Evolutionary conservation across 2,797 vertebrate genomes (phyloP).

Genomic region (Thripadectes ignobilis): DNA sequence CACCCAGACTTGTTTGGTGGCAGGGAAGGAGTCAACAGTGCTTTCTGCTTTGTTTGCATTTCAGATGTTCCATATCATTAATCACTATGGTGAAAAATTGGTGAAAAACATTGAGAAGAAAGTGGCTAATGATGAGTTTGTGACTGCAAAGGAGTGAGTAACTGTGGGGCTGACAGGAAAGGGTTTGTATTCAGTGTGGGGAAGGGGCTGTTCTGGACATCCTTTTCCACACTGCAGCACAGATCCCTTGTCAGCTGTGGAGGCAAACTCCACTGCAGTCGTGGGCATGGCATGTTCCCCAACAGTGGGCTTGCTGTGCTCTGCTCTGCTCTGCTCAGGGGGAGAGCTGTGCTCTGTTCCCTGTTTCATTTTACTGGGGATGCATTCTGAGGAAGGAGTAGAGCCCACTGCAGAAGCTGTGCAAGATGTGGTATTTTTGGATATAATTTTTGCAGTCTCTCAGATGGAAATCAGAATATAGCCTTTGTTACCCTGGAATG

Average conservation of each 20-base stretch:
- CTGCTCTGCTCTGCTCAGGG: not conserved
- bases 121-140: slow-evolving; percentile 55
- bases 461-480: not conserved
- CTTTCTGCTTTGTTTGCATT: not conserved
- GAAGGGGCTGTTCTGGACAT: not conserved
- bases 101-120: slow-evolving; percentile 70
- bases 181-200: not conserved
- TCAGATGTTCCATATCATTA: slow-evolving; percentile 82
- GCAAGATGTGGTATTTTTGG: not conserved
- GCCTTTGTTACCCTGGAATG: not conserved
- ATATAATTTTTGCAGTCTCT: not conserved
- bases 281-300: not conserved
- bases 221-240: not conserved
- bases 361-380: not conserved
- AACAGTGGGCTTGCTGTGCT: not conserved
- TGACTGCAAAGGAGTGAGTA: slow-evolving; percentile 77
- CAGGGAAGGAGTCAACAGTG: not conserved
- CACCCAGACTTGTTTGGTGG: not conserved
- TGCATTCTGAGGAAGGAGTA: not conserved
- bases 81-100: slow-evolving; percentile 68
- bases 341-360: not conserved
- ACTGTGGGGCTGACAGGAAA: not conserved
- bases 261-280: not conserved
- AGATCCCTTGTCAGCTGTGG: not conserved
- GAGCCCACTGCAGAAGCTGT: not conserved